Evolutionary conservation across 1,140 invertebrate genomes (phyloP).

Genomic region (Macrosteles quadrilineatus): DNA sequence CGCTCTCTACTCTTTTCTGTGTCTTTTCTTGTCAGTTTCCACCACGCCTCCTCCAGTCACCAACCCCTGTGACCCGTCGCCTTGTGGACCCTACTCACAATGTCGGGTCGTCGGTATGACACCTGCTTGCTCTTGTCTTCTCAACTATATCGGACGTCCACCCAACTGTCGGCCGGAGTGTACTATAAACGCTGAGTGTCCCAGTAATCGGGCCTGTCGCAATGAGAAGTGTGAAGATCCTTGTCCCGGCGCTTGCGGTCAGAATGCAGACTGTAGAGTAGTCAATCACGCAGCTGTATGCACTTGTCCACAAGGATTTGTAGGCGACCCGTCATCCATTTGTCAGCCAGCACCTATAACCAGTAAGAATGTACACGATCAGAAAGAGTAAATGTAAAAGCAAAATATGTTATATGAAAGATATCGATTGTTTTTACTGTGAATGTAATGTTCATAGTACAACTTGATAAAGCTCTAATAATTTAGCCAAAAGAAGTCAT

Average conservation of each 20-base stretch:
- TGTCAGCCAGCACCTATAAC: slow-evolving; percentile 45
- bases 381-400: too few species aligned
- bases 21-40: slow-evolving; percentile 40
- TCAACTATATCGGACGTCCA: slow-evolving; percentile 55
- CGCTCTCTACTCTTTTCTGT: slow-evolving; percentile 37
- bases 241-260: slow-evolving; percentile 58
- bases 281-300: slow-evolving; percentile 60
- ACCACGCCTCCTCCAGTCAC: slow-evolving; percentile 42
- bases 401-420: too few species aligned
- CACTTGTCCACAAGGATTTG: slow-evolving; percentile 59
- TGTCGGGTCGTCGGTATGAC: slow-evolving; percentile 52
- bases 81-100: slow-evolving; percentile 56
- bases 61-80: slow-evolving; percentile 55
- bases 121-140: slow-evolving; percentile 55
- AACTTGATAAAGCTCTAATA: too few species aligned
- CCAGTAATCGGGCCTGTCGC: slow-evolving; percentile 55
- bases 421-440: too few species aligned
- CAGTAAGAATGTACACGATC: slow-evolving; percentile 35
- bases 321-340: slow-evolving; percentile 52
- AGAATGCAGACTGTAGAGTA: slow-evolving; percentile 56
- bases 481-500: too few species aligned
- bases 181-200: slow-evolving; percentile 56
- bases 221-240: slow-evolving; percentile 56
- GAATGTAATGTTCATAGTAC: too few species aligned
- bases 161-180: slow-evolving; percentile 58